phyloP scores from a whole-genome alignment of 2,113 vertebrate species.

The Chitala chitala region DNA sequence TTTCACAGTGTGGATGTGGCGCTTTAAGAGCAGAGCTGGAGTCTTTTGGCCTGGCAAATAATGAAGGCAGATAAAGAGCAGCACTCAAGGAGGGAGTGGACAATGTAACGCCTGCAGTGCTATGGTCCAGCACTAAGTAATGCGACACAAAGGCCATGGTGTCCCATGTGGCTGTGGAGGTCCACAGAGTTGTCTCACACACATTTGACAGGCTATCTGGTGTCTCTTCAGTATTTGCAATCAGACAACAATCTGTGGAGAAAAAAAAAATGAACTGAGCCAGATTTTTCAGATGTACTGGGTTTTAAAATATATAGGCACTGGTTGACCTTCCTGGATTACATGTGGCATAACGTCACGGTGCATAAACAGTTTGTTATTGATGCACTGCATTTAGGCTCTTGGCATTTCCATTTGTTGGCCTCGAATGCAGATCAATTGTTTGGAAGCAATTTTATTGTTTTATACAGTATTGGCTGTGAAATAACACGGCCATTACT shows the following conservation, averaged over 20 bases:
- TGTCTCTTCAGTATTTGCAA: constrained; percentile 22
- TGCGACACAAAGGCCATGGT: constrained; percentile 19
- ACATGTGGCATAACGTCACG: too few species aligned
- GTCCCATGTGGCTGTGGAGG: neutral
- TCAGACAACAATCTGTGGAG: neutral
- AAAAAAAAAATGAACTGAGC: neutral
- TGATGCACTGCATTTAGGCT: too few species aligned
- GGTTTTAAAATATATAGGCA: too few species aligned
- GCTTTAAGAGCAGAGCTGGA: constrained; percentile 1
- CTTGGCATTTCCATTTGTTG: too few species aligned
- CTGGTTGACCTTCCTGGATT: too few species aligned
- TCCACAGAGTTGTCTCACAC: neutral
- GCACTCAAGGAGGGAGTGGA: neutral
- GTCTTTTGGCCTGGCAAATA: constrained; percentile 8
- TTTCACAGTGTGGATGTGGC: neutral
- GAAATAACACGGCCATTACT: too few species aligned
- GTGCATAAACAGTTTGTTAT: too few species aligned
- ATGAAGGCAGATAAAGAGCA: constrained; percentile 25
- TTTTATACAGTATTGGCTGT: too few species aligned
- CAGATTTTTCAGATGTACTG: neutral
- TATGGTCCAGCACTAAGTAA: constrained; percentile 6
- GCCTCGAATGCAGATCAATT: too few species aligned
- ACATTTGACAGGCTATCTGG: neutral
- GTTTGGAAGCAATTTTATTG: too few species aligned
- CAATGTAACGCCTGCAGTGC: constrained; percentile 17